Base-by-base conservation (phyloP, 1,140 invertebrate species). In the Drosophila ohnishii region DNA sequence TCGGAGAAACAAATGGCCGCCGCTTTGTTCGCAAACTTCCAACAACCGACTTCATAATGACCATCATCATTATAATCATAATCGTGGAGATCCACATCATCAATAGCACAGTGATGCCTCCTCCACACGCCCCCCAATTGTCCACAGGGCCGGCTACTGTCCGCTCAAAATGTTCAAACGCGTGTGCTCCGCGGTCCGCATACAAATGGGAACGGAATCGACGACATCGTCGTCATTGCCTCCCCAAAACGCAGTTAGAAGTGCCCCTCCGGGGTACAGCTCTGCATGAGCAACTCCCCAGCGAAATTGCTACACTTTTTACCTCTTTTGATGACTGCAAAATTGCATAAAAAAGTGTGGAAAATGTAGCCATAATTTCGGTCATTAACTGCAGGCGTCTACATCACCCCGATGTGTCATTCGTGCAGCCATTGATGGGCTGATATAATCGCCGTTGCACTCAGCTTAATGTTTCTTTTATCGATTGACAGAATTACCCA, bases 221-320 rank as follows among this genome's bases (percentile, higher is more conserved):
- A 14, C 34, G 37, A 56, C 48, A 53, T 47, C 44, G 62, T 61
- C 50, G 34, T 44, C 32, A 50, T 65, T 53, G 53, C 28, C 34
- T 35, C 7, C 19, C 45, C 51, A 50, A 86, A 81, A 75, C 73
- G 81, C 64, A 64, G 22, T 82, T 82, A 82, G 83, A 86, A 81
- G 81, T 67, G 39, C 30, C 30, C 40, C 35, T 25, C 1, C 0
- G 14, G 14, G 13, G 28, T 60, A 61, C 35, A 47, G 34, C 50
- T 47, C 45, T 32, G 44, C 28, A 22, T 22, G 45, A 35, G 45
- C 45, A 51, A 44, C 51, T 32, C 53, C 35, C 28, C 34, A 14
- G 19, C 14, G 48, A 37, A 48, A 10, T 58, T 73, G 67, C 67
- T 61, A 72, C 70, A 72, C 55, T 58, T 71, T 70, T 51, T 34